phyloP scores from a whole-genome alignment of 2,797 vertebrate species.

The Channallabes apus region DNA sequence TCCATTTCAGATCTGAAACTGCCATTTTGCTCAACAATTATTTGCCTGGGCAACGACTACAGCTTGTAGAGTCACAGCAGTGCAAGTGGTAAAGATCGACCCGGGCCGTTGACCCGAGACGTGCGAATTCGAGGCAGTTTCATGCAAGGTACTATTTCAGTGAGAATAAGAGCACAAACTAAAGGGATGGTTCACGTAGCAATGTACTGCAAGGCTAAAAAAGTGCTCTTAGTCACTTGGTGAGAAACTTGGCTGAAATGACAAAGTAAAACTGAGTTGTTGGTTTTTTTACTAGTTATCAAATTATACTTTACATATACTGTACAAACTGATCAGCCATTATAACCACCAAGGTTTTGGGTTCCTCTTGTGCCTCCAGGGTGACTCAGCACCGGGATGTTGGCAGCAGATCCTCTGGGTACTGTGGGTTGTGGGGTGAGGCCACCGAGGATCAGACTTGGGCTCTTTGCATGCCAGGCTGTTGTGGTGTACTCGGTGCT shows the following conservation, averaged over 20 bases:
- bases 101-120: conserved; percentile 14
- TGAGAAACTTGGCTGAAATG: background rate
- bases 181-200: background rate
- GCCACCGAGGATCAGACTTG: too few species aligned
- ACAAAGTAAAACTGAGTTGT: too few species aligned
- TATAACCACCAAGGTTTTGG: too few species aligned
- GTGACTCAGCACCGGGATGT: too few species aligned
- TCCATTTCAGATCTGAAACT: conserved; percentile 73
- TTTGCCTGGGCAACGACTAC: conserved; percentile 66
- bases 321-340: too few species aligned
- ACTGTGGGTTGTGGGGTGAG: too few species aligned
- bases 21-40: conserved; percentile 71
- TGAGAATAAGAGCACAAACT: background rate
- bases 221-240: background rate
- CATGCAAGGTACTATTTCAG: conserved; percentile 18
- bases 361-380: too few species aligned
- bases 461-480: too few species aligned
- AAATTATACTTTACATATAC: too few species aligned
- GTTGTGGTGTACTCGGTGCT: too few species aligned
- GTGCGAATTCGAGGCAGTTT: conserved; percentile 30
- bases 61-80: conserved; percentile 43
- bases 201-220: background rate
- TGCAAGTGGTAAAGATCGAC: conserved; percentile 24
- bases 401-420: too few species aligned
- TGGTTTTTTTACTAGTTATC: background rate